A percentile compares a stretch with the other conserved stretches of the same genome.
Conservation (phyloP, 2,113 vertebrate genomes). For the Rhizomys pruinosus region DNA sequence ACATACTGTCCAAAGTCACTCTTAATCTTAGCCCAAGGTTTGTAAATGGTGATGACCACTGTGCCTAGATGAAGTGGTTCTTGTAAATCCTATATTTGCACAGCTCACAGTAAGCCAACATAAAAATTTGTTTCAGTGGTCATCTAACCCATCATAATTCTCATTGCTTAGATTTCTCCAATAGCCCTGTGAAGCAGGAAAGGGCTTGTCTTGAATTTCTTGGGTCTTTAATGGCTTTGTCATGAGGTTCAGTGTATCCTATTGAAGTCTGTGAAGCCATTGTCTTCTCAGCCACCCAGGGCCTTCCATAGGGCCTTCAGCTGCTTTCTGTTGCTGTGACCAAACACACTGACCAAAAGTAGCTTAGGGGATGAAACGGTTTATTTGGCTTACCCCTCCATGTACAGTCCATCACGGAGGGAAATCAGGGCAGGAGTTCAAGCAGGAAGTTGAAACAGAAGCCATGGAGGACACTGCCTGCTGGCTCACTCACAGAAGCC, state of each 20-base stretch:
- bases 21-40: not conserved
- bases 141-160: not conserved
- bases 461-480: no score
- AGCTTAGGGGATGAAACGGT: not conserved
- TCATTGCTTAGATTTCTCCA: not conserved
- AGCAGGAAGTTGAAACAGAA: not conserved
- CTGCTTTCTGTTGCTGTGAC: no score
- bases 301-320: not conserved
- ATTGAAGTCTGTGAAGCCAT: accelerated
- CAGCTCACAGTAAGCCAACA: accelerated
- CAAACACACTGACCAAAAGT: not conserved
- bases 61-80: not conserved
- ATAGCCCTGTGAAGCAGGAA: not conserved
- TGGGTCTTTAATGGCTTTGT: not conserved
- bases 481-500: not conserved
- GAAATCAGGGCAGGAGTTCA: not conserved
- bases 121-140: not conserved
- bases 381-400: not conserved
- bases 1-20: not conserved
- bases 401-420: not conserved
- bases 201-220: not conserved
- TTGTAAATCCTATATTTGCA: not conserved
- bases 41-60: not conserved
- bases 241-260: accelerated
- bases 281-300: not conserved